phyloP scores from a whole-genome alignment of 2,797 vertebrate genomes.

The Threskiornis aethiopicus region DNA sequence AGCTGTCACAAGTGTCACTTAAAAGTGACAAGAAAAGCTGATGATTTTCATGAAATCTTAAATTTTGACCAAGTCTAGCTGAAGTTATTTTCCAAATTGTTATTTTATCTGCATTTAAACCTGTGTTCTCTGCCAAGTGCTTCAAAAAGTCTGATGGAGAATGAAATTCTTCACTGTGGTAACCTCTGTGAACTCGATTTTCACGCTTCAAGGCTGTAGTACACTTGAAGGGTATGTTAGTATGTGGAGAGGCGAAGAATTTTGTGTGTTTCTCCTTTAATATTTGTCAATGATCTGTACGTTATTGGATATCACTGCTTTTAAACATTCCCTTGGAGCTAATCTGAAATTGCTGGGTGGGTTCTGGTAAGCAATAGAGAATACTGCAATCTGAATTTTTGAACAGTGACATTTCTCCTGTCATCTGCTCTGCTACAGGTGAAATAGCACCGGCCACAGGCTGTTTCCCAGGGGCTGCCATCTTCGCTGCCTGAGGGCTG shows the following conservation, averaged over 20 bases:
- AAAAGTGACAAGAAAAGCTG: not conserved
- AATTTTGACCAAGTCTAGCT: not conserved
- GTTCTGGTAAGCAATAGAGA: not conserved
- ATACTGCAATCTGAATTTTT: not conserved
- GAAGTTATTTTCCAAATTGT: not conserved
- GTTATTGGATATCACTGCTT: not conserved
- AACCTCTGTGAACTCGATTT: not conserved
- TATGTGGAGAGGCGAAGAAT: not conserved
- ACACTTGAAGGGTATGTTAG: not conserved
- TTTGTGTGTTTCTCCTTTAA: not conserved
- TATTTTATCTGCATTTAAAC: not conserved
- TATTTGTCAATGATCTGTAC: not conserved
- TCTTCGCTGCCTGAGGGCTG: not conserved
- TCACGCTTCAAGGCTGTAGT: not conserved
- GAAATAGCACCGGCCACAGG: not conserved
- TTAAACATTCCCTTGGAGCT: not conserved
- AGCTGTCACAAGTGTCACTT: not conserved
- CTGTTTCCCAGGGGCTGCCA: not conserved
- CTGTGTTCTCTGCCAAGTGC: not conserved
- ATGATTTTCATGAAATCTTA: not conserved
- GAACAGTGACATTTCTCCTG: fast-evolving
- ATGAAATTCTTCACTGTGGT: not conserved
- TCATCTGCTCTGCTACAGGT: not conserved
- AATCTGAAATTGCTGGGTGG: not conserved
- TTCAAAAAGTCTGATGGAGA: not conserved